phyloP scores from a whole-genome alignment of 1,140 invertebrate genomes.

The Brachionus koreanus region DNA sequence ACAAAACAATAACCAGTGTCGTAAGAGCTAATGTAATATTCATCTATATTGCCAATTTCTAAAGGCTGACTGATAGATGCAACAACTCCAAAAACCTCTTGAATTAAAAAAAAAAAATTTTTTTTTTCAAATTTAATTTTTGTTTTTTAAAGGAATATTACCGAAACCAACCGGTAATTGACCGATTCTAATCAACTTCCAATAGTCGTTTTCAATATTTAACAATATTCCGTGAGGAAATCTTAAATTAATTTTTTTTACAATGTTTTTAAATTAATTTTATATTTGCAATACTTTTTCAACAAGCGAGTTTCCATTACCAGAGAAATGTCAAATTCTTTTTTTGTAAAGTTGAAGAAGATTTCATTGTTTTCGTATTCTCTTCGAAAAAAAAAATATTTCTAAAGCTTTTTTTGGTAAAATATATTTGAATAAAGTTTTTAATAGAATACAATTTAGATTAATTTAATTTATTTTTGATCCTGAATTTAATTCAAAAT shows the following conservation, averaged over 20 bases:
- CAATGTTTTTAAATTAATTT: not conserved
- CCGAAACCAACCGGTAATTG: constrained; percentile 38
- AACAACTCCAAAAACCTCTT: constrained; percentile 39
- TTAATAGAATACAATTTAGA: too few species aligned
- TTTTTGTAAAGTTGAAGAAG: constrained; percentile 41
- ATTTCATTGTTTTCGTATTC: constrained; percentile 42
- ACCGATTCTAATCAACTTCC: constrained; percentile 36
- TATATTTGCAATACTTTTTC: not conserved
- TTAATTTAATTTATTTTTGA: too few species aligned
- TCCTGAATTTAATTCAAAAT: too few species aligned
- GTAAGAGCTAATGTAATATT: constrained; percentile 41
- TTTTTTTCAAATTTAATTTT: not conserved
- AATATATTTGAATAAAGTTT: not conserved
- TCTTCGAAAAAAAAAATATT: not conserved
- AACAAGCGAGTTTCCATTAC: constrained; percentile 40
- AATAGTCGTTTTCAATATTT: constrained; percentile 33
- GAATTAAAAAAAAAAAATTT: not conserved
- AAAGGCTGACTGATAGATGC: constrained; percentile 42
- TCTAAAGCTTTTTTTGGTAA: not conserved
- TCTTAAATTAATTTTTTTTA: not conserved
- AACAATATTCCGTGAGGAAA: constrained; percentile 4
- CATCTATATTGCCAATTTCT: constrained; percentile 41
- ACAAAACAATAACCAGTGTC: constrained; percentile 44
- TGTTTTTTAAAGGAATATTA: not conserved
- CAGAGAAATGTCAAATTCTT: constrained; percentile 33